Conservation (phyloP, 2,888 invertebrate genomes). For the Ochlodes sylvanus region DNA sequence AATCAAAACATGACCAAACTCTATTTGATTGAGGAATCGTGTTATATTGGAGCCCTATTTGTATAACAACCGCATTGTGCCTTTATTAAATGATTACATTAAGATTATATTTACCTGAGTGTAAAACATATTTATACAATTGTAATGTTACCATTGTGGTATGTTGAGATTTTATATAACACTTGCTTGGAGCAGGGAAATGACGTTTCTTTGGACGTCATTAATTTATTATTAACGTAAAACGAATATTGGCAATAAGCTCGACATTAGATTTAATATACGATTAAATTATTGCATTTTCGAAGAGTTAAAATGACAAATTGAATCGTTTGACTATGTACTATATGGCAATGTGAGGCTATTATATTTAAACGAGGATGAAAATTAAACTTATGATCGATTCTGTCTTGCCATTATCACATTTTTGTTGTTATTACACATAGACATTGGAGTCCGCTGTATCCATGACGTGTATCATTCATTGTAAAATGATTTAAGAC, state of each 20-base stretch:
- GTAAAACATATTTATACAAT: slow-evolving; percentile 45
- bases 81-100: slow-evolving; percentile 47
- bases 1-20: slow-evolving; percentile 12
- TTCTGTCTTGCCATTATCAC: slow-evolving; percentile 25
- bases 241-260: slow-evolving; percentile 24
- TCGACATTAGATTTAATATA: slow-evolving; percentile 25
- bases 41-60: slow-evolving; percentile 39
- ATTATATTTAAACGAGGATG: slow-evolving; percentile 31
- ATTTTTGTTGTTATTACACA: slow-evolving; percentile 8
- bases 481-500: slow-evolving; percentile 10
- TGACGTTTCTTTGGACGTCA: slow-evolving; percentile 56
- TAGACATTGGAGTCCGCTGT: slow-evolving; percentile 7
- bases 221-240: slow-evolving; percentile 38
- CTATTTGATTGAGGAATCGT: slow-evolving; percentile 11
- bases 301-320: slow-evolving; percentile 27
- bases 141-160: slow-evolving; percentile 47
- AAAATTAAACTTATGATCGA: background rate
- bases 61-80: slow-evolving; percentile 43
- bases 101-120: slow-evolving; percentile 45
- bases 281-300: slow-evolving; percentile 33
- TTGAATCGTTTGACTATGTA: slow-evolving; percentile 16
- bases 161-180: slow-evolving; percentile 43
- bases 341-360: slow-evolving; percentile 43
- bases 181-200: slow-evolving; percentile 7
- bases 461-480: slow-evolving; percentile 1